Evolutionary conservation across 2,797 vertebrate genomes (phyloP).

Genomic region (Thripadectes ignobilis): DNA sequence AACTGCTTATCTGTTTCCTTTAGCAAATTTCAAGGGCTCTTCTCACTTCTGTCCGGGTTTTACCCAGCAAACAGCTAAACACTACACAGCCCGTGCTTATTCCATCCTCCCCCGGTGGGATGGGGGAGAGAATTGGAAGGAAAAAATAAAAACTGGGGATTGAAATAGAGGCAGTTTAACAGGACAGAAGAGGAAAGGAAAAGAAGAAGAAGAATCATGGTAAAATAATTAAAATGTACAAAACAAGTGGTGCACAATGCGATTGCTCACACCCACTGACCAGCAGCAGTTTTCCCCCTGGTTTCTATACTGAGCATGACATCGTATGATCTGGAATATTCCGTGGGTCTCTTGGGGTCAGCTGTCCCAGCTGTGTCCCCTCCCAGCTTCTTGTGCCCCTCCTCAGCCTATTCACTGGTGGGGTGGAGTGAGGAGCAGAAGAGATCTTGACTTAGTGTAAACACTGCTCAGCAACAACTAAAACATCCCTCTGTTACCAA

Average conservation of each 20-base stretch:
- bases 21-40: not conserved
- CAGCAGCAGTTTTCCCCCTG: not conserved
- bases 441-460: not conserved
- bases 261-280: not conserved
- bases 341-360: not conserved
- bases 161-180: not conserved
- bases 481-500: not conserved
- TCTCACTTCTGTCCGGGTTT: not conserved
- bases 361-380: not conserved
- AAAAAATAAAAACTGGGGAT: not conserved
- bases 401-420: not conserved
- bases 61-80: not conserved
- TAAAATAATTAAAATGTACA: not conserved
- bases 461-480: not conserved
- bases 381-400: not conserved
- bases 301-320: not conserved
- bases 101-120: not conserved
- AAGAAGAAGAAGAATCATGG: not conserved
- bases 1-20: not conserved
- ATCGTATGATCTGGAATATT: not conserved
- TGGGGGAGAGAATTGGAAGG: not conserved
- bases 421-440: not conserved
- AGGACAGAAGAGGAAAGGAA: not conserved
- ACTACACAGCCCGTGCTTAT: not conserved
- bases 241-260: not conserved